Evolutionary conservation across 35 echinoderm and acorn worm species (phyloP).

Genomic region (Ophiothrix spiculata): DNA sequence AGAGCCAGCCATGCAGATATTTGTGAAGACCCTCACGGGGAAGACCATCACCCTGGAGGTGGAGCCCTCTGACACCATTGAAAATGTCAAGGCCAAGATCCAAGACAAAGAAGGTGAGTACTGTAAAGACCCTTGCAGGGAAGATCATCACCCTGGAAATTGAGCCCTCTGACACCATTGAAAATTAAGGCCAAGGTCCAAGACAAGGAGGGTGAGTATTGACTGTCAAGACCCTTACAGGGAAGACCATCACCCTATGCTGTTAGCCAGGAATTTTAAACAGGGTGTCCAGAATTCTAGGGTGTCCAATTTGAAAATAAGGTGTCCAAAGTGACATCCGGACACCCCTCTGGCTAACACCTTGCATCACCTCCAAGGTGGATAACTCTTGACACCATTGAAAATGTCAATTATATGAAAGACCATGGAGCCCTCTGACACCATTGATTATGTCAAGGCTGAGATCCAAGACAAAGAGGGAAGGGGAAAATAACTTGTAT

Average conservation of each 20-base stretch:
- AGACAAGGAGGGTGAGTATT: constrained; percentile 94
- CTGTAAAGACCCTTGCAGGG: constrained; percentile 94
- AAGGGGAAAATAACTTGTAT: too few species aligned
- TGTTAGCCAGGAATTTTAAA: too few species aligned
- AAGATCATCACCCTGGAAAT: constrained; percentile 97
- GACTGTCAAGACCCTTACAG: constrained; percentile 96
- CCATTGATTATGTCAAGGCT: too few species aligned
- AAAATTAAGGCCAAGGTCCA: constrained; percentile 98
- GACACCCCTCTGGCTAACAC: too few species aligned
- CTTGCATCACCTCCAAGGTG: too few species aligned
- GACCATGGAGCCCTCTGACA: too few species aligned
- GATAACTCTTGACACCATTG: too few species aligned
- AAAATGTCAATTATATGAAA: too few species aligned
- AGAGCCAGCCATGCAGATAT: constrained; percentile 73
- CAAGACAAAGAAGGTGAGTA: constrained; percentile 97
- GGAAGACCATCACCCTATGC: constrained; percentile 97
- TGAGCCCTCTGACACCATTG: constrained; percentile 91
- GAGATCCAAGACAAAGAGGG: too few species aligned
- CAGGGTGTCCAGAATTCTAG: too few species aligned
- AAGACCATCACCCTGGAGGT: constrained; percentile 98
- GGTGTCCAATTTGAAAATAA: too few species aligned
- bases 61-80: constrained; percentile 91
- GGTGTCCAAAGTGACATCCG: too few species aligned
- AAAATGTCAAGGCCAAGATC: constrained; percentile 98
- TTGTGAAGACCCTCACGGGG: constrained; percentile 96